These are phyloP conservation scores for Tinamus guttatus DNA, from an alignment of 2,113 vertebrate species.

Conservation along the genomic window DNA sequence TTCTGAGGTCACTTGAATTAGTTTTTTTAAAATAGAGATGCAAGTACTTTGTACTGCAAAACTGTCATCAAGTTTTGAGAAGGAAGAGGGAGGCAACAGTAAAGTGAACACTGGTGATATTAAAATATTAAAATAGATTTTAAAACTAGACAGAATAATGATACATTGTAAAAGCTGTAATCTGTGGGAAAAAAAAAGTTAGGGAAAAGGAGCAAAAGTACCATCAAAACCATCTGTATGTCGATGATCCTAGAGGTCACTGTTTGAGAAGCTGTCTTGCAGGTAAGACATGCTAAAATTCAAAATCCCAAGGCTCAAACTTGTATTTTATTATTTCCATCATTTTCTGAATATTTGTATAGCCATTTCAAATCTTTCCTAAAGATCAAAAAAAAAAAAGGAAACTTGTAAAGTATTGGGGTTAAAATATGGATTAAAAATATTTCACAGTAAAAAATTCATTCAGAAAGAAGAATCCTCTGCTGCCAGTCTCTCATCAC, in stretches of 20 bases:
- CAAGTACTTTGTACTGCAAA: background rate
- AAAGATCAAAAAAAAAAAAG: background rate
- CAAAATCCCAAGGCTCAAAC: background rate
- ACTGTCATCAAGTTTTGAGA: background rate
- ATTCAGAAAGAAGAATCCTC: background rate
- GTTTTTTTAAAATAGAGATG: background rate
- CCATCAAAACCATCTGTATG: background rate
- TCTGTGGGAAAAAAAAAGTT: background rate
- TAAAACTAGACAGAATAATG: background rate
- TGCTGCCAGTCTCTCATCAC: background rate
- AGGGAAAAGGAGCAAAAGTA: background rate
- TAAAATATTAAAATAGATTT: background rate
- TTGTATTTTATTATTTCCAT: background rate
- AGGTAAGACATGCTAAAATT: background rate
- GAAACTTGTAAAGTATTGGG: too few relatives aligned
- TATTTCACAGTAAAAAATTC: background rate
- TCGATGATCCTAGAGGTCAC: background rate
- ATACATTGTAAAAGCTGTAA: background rate
- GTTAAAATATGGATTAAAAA: background rate
- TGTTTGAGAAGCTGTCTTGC: background rate
- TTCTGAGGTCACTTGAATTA: conserved; percentile 12
- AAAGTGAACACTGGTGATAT: background rate
- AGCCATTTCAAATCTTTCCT: background rate
- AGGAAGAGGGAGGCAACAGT: background rate
- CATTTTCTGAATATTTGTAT: background rate